These are phyloP conservation scores for Stenchaetothrips biformis DNA, from an alignment of 2,888 invertebrate species.

Conservation along the genomic window DNA sequence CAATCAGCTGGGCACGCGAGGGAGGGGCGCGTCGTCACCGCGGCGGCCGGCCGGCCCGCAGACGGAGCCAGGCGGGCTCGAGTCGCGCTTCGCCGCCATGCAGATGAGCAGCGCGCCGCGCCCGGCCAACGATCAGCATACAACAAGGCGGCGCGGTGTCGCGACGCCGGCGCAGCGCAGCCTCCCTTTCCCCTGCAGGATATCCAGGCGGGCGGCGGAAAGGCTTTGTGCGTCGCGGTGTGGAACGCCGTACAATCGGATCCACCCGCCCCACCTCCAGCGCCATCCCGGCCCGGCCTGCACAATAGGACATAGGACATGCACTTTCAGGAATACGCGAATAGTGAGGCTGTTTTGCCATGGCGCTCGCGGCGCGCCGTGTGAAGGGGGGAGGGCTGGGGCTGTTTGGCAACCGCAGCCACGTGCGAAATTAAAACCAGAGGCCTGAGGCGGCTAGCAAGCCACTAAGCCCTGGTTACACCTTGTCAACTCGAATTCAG, in stretches of 20 bases:
- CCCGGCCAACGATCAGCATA: neutral
- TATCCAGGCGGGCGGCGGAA: neutral
- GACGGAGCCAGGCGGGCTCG: neutral
- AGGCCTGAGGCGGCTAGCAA: too few species aligned
- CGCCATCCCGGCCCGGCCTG: neutral
- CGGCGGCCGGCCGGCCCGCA: too few species aligned
- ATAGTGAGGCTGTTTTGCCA: too few species aligned
- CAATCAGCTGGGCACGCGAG: neutral
- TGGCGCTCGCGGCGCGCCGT: too few species aligned
- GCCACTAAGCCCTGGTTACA: too few species aligned
- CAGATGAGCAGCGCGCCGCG: neutral
- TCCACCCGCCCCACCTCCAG: neutral
- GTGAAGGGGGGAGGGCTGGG: too few species aligned
- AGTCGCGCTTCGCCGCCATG: neutral
- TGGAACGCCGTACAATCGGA: conserved; percentile 17
- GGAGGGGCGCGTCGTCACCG: too few species aligned
- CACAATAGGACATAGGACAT: neutral
- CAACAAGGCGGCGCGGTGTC: neutral
- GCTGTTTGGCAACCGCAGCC: too few species aligned
- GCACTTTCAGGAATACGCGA: too few species aligned
- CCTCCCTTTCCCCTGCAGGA: too few species aligned
- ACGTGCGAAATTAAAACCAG: too few species aligned
- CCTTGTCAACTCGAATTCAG: too few species aligned
- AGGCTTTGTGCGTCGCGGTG: conserved; percentile 10
- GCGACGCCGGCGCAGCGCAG: neutral